Evolutionary conservation across 1,140 invertebrate genomes (phyloP), one percentile per base, ranked within the genome.

Genomic region (Lycorma delicatula): DNA sequence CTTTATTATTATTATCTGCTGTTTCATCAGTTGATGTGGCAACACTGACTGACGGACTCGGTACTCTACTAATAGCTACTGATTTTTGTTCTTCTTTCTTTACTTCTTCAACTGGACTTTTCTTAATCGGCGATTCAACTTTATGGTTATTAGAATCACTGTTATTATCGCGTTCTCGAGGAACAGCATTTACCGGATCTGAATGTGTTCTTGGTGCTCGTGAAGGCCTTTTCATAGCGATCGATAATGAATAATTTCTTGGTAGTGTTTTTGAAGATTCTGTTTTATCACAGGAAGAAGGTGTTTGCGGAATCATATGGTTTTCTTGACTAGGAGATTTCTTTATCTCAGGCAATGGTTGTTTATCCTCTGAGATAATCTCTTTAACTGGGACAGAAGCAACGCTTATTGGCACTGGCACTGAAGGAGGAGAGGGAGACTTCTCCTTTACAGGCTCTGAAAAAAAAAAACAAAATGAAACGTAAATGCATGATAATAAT

Each of bases 201-300:
- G 66, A 67, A 34, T 67, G 66, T 18, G 66, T 64, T n/a, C 66
- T 38, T 2, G 64, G 59, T n/a, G 64, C 55, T 22, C 64, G 41
- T 1, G 50, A 48, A 2, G 54, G 51, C n/a, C 62, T 54, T 44
- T 65, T 63, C 31, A 50, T 53, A 31, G 49, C 25, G n/a, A 54
- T 25, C 9, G 60, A 41, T 11, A 63, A 36, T 11, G 46, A 51
- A 41, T 60, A 59, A 26, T 60, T 63, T 29, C 55, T 51, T 1
- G 60, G 63, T 27, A 62, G 58, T n/a, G 60, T 63, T 60, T 63
- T 66, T 9, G 59, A 60, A 38, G 36, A 56, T 47, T 48, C 56
- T 49, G 28, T 47, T 22, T 41, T 41, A 27, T 51, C 48, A 38
- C 29, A 49, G 23, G 56, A 57, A 26, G 47, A 25, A 48, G 27